Percentiles rank a stretch among this genome's conserved stretches.
Conservation (phyloP, 2,888 invertebrate genomes). For the Idaea aversata region DNA sequence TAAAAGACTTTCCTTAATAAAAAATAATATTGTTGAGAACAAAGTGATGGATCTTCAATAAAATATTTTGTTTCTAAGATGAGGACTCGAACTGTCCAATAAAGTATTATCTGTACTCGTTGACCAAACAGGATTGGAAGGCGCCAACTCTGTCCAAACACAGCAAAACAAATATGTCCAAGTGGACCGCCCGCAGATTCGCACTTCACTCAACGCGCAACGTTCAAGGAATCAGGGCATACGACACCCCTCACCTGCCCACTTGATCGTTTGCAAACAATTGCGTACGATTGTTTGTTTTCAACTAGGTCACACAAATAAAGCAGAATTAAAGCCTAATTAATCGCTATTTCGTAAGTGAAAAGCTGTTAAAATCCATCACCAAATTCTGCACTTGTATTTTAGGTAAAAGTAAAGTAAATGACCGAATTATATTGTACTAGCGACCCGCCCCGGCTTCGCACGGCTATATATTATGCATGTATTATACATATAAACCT, state of each 20-base stretch:
- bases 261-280: neutral
- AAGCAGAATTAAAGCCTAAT: neutral
- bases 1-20: neutral
- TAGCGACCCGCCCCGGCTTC: too few relatives aligned
- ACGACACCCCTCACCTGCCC: conserved; percentile 24
- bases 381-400: too few relatives aligned
- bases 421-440: too few relatives aligned
- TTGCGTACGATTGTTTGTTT: neutral
- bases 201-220: conserved; percentile 40
- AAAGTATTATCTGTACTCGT: conserved; percentile 19
- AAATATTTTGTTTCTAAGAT: too few relatives aligned
- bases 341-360: neutral
- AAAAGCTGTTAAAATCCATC: too few relatives aligned
- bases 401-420: too few relatives aligned
- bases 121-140: conserved; percentile 22
- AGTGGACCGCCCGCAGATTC: conserved; percentile 53
- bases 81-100: neutral
- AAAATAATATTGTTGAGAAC: neutral
- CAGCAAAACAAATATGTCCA: conserved; percentile 47
- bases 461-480: too few relatives aligned
- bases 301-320: neutral
- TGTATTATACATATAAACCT: too few relatives aligned
- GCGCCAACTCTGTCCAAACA: conserved; percentile 36
- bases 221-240: conserved; percentile 34
- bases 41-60: neutral